Percentiles rank a stretch among this genome's conserved stretches.
Conservation (phyloP, 1,140 invertebrate genomes). For the Neotoxoptera formosana region DNA sequence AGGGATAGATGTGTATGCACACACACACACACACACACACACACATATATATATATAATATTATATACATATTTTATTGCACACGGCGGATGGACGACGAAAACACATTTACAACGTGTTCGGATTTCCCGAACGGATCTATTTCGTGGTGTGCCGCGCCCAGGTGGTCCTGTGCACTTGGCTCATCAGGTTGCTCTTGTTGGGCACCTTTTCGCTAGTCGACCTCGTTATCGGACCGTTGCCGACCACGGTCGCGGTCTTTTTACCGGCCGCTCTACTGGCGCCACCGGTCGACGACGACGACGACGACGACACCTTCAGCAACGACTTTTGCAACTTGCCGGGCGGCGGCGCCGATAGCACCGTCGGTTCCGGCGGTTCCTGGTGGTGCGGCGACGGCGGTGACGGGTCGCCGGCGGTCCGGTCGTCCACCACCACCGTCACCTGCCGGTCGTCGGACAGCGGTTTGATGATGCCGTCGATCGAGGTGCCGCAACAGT, state of each 20-base stretch:
- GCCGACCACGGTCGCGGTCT: conserved; percentile 5
- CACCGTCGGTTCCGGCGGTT: conserved; percentile 62
- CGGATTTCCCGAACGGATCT: not conserved
- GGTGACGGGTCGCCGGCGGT: conserved; percentile 66
- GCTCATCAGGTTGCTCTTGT: conserved; percentile 82
- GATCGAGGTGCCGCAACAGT: conserved; percentile 22
- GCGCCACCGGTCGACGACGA: not conserved
- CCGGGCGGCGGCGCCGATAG: conserved; percentile 64
- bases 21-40: too few relatives aligned
- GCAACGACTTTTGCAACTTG: conserved; percentile 57
- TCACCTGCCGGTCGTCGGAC: conserved; percentile 71
- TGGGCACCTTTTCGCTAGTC: conserved; percentile 83
- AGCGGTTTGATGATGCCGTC: conserved; percentile 73
- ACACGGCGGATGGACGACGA: not conserved
- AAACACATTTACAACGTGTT: not conserved
- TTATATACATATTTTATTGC: not conserved
- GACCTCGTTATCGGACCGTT: conserved; percentile 74
- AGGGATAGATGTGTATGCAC: not conserved
- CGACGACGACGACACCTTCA: conserved; percentile 41
- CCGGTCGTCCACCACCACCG: conserved; percentile 66
- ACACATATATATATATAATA: not conserved
- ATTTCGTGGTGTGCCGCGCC: conserved; percentile 88
- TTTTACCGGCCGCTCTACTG: not conserved
- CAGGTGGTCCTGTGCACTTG: conserved; percentile 80
- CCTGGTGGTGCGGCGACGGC: conserved; percentile 63